These are phyloP conservation scores for Anniella stebbinsi DNA, from an alignment of 2,797 vertebrate genomes.

Conservation along the genomic window DNA sequence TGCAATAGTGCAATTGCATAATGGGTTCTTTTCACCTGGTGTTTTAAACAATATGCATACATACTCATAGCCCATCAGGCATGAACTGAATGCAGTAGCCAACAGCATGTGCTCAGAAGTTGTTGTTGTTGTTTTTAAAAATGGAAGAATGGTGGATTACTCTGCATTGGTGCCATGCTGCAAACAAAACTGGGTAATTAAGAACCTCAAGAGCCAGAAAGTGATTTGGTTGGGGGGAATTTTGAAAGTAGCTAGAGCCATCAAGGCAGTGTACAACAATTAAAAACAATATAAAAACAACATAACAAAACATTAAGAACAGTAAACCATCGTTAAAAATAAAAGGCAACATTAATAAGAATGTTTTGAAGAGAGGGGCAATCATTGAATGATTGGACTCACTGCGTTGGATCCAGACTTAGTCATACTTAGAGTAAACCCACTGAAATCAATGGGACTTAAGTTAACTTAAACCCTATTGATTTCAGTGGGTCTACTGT, in stretches of 20 bases:
- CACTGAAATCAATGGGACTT: no score
- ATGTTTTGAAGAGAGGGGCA: neutral
- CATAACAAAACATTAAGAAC: no score
- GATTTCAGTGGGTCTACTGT: no score
- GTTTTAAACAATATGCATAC: neutral
- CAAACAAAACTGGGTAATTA: neutral
- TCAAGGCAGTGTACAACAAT: no score
- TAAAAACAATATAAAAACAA: no score
- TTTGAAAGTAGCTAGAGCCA: no score
- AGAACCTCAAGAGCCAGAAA: no score
- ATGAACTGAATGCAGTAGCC: neutral
- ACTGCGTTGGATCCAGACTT: neutral
- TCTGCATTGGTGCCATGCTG: neutral
- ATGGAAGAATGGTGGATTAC: neutral
- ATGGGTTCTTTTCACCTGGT: neutral
- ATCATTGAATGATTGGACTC: neutral
- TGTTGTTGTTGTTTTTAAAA: neutral
- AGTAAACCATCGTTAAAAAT: no score
- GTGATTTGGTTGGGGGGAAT: neutral
- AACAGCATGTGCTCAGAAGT: neutral
- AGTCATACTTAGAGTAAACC: no score
- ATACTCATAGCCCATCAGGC: neutral
- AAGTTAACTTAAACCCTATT: no score
- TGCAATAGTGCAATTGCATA: no score
- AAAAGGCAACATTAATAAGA: neutral